phyloP scores from a whole-genome alignment of 1,140 invertebrate genomes.

The Gyrodactylus bullatarudis region DNA sequence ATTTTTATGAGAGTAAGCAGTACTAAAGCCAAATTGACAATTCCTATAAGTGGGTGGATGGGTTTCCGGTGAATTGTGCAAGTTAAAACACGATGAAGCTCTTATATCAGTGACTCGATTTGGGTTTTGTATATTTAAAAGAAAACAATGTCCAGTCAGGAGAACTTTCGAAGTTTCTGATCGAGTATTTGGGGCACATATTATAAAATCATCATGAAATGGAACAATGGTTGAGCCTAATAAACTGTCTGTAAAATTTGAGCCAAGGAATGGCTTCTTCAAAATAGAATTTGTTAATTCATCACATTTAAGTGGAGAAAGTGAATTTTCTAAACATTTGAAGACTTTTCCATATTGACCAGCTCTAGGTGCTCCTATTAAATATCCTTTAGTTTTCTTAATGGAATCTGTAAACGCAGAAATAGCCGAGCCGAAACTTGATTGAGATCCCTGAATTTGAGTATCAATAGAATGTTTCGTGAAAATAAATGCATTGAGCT shows the following conservation, averaged over 20 bases:
- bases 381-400: no score
- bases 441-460: not conserved
- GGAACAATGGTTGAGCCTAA: not conserved
- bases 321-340: no score
- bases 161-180: not conserved
- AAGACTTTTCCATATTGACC: not conserved
- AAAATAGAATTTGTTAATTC: not conserved
- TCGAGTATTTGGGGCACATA: not conserved
- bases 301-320: not conserved
- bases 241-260: not conserved
- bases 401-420: not conserved
- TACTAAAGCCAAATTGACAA: not conserved
- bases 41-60: not conserved
- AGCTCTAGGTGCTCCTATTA: not conserved
- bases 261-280: not conserved
- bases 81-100: not conserved
- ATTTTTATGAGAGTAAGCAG: not conserved
- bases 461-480: not conserved
- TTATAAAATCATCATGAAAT: not conserved
- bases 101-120: no score
- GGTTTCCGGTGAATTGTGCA: not conserved
- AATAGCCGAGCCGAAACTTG: not conserved
- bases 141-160: not conserved
- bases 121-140: not conserved
- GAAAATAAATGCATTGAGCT: not conserved